Conservation (phyloP, 2,113 vertebrate species). For the Holacanthus passer region DNA sequence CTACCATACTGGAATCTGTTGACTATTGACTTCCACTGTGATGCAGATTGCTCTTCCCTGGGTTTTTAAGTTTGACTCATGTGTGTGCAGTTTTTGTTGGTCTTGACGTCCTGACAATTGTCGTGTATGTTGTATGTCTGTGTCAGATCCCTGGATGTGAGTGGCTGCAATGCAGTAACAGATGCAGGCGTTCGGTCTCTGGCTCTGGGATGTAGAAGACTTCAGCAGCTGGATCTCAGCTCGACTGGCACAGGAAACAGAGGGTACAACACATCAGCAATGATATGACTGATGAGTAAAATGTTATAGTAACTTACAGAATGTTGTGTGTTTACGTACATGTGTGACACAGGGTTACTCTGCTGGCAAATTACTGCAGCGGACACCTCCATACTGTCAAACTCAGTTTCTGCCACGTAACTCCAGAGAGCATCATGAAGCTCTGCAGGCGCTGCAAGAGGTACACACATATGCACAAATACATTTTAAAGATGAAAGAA, state of each 20-base stretch:
- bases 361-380: conserved; percentile 76
- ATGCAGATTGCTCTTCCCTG: neutral
- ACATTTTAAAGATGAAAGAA: neutral
- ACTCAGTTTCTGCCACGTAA: conserved; percentile 80
- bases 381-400: conserved; percentile 73
- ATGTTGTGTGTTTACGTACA: neutral
- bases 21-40: neutral
- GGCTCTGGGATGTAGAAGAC: conserved; percentile 67
- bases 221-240: conserved; percentile 78
- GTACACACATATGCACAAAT: conserved; percentile 40
- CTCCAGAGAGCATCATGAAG: conserved; percentile 63
- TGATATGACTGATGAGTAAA: neutral
- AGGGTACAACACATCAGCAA: conserved; percentile 53
- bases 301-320: neutral
- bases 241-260: conserved; percentile 75
- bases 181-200: conserved; percentile 76
- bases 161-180: conserved; percentile 73
- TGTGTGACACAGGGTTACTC: conserved; percentile 57
- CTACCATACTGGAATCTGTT: conserved; percentile 6
- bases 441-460: conserved; percentile 63
- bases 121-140: conserved; percentile 16
- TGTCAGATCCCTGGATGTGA: conserved; percentile 77
- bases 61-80: neutral
- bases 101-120: neutral
- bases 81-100: neutral